Evolutionary conservation across 2,797 vertebrate species (phyloP).

Genomic region (Sebastes umbrosus): DNA sequence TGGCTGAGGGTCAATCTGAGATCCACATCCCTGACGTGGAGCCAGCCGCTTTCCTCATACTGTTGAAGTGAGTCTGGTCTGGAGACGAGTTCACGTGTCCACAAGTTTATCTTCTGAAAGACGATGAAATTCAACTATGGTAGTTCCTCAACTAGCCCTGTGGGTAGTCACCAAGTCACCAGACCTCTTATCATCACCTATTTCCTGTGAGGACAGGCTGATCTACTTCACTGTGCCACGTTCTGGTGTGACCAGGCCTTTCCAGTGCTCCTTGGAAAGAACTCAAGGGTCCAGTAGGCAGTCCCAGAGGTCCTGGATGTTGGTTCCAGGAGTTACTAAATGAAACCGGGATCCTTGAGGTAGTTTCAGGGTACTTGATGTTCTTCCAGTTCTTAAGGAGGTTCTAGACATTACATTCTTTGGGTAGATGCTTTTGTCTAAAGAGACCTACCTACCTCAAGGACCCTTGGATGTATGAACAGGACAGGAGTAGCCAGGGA

Average conservation of each 20-base stretch:
- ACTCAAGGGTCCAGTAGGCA: not conserved
- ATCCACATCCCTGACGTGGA: conserved; percentile 97
- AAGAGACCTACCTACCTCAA: not conserved
- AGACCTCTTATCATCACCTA: not conserved
- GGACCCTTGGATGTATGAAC: not conserved
- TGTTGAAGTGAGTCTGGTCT: conserved; percentile 85
- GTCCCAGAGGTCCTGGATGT: not conserved
- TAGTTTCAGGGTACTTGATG: not conserved
- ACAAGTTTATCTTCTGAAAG: not conserved
- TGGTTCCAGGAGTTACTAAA: not conserved
- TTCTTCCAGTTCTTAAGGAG: not conserved
- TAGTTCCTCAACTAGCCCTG: not conserved
- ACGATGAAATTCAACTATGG: not conserved
- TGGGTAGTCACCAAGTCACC: not conserved
- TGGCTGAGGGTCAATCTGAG: conserved; percentile 91
- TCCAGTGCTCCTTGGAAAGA: fast-evolving
- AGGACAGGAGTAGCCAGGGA: not conserved
- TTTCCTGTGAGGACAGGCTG: not conserved
- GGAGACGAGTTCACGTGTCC: not conserved
- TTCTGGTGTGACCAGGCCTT: not conserved
- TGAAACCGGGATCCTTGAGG: not conserved
- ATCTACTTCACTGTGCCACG: not conserved
- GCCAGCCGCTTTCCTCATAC: conserved; percentile 91
- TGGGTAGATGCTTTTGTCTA: not conserved
- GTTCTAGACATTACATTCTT: not conserved